Evolutionary conservation across 2,113 vertebrate species (phyloP), one percentile per base, ranked within the genome.

Genomic region (Proterorhinus semilunaris): DNA sequence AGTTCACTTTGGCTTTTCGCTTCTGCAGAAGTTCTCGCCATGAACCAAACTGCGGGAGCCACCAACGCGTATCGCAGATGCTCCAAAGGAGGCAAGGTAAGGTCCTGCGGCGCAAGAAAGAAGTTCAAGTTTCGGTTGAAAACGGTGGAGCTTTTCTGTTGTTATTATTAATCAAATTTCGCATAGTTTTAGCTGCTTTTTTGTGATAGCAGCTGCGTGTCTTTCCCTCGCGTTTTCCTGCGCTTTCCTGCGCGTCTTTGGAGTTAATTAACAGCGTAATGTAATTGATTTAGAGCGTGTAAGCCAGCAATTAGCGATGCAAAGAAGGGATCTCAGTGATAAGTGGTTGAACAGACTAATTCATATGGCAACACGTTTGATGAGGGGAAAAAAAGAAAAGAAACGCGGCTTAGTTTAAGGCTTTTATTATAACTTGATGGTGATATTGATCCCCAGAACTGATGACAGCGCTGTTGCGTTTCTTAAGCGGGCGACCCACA

Each of bases 11-110:
- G 42, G 13, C 13, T 62, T 6, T 55, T 12, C 55, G 42, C 2
- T 62, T 58, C 69, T 52, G 49, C 76, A 88, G 82, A 79, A 75
- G 72, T 80, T 78, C 50, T 21, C 66, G 47, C 10, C 85, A 94
- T 94, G 93, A 93, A 94, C 69, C 93, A 94, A 87, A 94, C 92
- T 0, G 93, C 92, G 8, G 91, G 91, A 82, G 93, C 84, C 54
- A 86, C 88, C 0, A 91, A 93, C 16, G 83, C 90, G 16, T 93
- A 93, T 52, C 80, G 91, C 44, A 90, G 91, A 70, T 92, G 92
- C 71, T 93, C 91, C 51, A 93, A 90, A 50, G 92, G 80, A 43
- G 91, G 89, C 8, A 93, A 94, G 91, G 93, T 94, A 87, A 86
- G 91, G 6, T 45, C 15, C 55, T 48, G 3, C 9, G 10, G 8